Evolutionary conservation across 2,797 vertebrate genomes (phyloP), one percentile per base, ranked within the genome.

Genomic region (Esox masquinongy): DNA sequence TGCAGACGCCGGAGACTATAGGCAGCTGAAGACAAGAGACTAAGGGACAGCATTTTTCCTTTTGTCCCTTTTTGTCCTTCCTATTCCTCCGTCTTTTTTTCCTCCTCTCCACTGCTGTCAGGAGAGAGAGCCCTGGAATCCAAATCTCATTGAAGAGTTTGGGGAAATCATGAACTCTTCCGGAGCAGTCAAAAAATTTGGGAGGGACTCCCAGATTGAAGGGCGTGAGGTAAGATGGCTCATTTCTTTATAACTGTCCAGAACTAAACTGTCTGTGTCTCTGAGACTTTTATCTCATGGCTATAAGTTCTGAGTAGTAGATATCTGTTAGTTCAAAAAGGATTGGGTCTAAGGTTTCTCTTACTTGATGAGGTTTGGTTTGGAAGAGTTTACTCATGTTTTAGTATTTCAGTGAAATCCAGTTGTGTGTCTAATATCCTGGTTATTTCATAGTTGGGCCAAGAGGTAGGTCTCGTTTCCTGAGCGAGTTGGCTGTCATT

Each of bases 101-200:
- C 64, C 16, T 72, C 51, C 69, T 47, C 16, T 63, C 64, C 16
- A 69, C 43, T 64, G 5, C 64, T 36, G 34, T 15, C 31, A 16
- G 67, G 73, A 72, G 80, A 80, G 72, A 26, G 63, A 29, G 47
- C 77, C 24, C 39, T 82, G 84, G 75, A 74, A 79, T 78, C 50
- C 51, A 53, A 68, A 74, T 73, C 75, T 34, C 15, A 56, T 74
- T 76, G 47, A 76, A 84, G 89, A 93, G 75, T 78, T 81, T 68
- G 85, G 87, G 88, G 79, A 92, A 93, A 22, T 84, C 88, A 96
- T 96, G 95, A 95, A 94, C 94, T 94, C 94, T 78, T 94, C 94
- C 77, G 93, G 93, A 92, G 92, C 92, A 86, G 87, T 91, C 72
- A 29, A 93, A 86, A 94, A 91, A 88, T 92, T 92, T 80, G 93